A percentile compares a stretch with the other conserved stretches of the same genome.
phyloP scores from a whole-genome alignment of 2,888 invertebrate species.

The Hoplodrina ambigua region DNA sequence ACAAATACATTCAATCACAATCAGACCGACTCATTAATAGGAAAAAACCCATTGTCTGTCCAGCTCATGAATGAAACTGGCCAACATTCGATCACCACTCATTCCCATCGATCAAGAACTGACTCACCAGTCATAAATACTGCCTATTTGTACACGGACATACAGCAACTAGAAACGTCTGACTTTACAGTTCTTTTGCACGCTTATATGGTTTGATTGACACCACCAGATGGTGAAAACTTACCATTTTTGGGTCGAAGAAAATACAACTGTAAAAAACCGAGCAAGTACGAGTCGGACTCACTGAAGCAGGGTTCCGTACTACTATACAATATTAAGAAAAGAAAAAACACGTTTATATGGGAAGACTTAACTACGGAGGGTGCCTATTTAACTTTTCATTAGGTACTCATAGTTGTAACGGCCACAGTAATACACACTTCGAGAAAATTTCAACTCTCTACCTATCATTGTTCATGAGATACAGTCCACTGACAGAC shows the following conservation, averaged over 20 bases:
- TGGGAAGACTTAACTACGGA: too few species aligned
- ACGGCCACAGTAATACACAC: too few species aligned
- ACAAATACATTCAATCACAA: conserved; percentile 42
- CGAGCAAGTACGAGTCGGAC: background rate
- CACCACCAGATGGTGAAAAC: conserved; percentile 58
- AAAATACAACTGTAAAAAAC: conserved; percentile 20
- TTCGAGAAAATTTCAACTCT: too few species aligned
- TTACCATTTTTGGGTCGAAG: conserved; percentile 37
- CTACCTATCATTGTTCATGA: too few species aligned
- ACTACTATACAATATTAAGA: too few species aligned
- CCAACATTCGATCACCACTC: conserved; percentile 53
- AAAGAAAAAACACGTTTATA: too few species aligned
- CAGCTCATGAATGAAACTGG: conserved; percentile 66
- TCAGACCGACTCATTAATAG: conserved; percentile 51
- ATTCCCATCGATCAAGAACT: conserved; percentile 61
- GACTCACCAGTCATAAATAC: conserved; percentile 54
- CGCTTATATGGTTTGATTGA: conserved; percentile 54
- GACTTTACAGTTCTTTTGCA: conserved; percentile 24
- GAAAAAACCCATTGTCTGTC: conserved; percentile 60
- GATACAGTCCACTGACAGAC: too few species aligned
- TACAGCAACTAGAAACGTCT: conserved; percentile 58
- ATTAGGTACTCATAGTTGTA: too few species aligned
- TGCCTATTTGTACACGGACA: conserved; percentile 43
- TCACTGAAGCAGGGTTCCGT: too few species aligned
- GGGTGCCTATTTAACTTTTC: too few species aligned